A percentile compares a stretch with the other conserved stretches of the same genome.
Conservation (phyloP, 2,113 vertebrate species). For the Pituophis catenifer region DNA sequence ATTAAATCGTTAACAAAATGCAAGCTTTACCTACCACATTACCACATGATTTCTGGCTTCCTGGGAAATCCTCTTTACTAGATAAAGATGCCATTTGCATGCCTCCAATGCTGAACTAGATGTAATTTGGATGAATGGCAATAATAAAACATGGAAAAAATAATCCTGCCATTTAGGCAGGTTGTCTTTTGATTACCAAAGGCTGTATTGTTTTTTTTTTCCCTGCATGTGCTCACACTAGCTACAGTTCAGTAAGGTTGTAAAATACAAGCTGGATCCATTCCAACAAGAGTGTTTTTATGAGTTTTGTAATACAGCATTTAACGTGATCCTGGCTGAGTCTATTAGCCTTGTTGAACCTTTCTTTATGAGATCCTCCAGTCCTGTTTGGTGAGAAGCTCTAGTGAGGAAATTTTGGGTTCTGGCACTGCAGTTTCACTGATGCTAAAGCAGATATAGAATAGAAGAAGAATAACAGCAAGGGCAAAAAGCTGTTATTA, state of each 20-base stretch:
- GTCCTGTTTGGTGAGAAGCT: background rate
- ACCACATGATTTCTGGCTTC: slow-evolving; percentile 51
- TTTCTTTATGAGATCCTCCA: slow-evolving; percentile 12
- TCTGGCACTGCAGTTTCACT: slow-evolving; percentile 14
- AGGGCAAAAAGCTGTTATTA: slow-evolving; percentile 57
- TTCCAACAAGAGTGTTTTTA: slow-evolving; percentile 5
- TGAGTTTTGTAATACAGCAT: slow-evolving; percentile 14
- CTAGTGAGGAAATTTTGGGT: background rate
- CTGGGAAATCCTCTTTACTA: slow-evolving; percentile 12
- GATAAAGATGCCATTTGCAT: background rate
- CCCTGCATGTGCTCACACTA: background rate
- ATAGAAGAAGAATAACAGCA: slow-evolving; percentile 39
- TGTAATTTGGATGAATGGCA: slow-evolving; percentile 21
- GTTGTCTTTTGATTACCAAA: background rate
- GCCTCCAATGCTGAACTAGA: background rate
- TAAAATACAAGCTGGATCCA: slow-evolving; percentile 36
- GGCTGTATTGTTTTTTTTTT: background rate
- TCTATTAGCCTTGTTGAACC: slow-evolving; percentile 21
- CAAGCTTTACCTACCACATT: slow-evolving; percentile 64
- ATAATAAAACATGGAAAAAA: background rate
- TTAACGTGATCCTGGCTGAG: slow-evolving; percentile 8
- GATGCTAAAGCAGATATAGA: slow-evolving; percentile 43
- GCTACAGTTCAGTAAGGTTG: slow-evolving; percentile 7
- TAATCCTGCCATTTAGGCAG: background rate
- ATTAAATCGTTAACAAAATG: slow-evolving; percentile 34